Percentiles rank a stretch among this genome's conserved stretches.
Conservation (phyloP, 30 jellyfish, hydroid and myxozoan genomes). For the Pelagia noctiluca region DNA sequence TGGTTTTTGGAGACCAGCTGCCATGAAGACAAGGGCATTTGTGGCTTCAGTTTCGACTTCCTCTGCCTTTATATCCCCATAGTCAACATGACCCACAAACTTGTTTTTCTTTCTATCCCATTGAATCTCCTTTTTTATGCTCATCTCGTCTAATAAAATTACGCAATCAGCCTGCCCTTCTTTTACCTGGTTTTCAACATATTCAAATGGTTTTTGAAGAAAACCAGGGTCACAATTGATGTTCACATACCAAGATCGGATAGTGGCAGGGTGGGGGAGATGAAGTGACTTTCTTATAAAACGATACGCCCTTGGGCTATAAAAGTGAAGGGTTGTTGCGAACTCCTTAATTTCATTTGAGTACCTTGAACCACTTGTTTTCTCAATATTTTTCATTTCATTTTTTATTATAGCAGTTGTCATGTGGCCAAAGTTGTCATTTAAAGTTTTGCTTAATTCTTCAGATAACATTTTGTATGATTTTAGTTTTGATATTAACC, state of each 20-base stretch:
- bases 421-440: conserved; percentile 11
- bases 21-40: conserved; percentile 45
- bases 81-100: conserved; percentile 51
- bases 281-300: neutral
- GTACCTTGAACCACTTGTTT: conserved; percentile 11
- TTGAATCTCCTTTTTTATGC: conserved; percentile 11
- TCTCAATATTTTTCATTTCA: neutral
- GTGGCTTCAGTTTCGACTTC: conserved; percentile 41
- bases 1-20: conserved; percentile 40
- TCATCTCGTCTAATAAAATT: conserved; percentile 47
- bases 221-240: conserved; percentile 61
- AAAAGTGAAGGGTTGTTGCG: conserved; percentile 15
- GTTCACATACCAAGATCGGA: conserved; percentile 50
- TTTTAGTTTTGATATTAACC: neutral
- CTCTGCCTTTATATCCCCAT: conserved; percentile 42
- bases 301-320: conserved; percentile 28
- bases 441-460: neutral
- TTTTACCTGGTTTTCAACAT: neutral
- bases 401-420: neutral
- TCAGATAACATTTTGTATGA: neutral
- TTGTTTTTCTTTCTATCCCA: conserved; percentile 14
- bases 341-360: neutral
- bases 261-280: conserved; percentile 45
- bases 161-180: conserved; percentile 29
- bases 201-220: conserved; percentile 21